Evolutionary conservation across 2,797 vertebrate genomes (phyloP), one percentile per base, ranked within the genome.

Genomic region (Catamblyrhynchus diadema): DNA sequence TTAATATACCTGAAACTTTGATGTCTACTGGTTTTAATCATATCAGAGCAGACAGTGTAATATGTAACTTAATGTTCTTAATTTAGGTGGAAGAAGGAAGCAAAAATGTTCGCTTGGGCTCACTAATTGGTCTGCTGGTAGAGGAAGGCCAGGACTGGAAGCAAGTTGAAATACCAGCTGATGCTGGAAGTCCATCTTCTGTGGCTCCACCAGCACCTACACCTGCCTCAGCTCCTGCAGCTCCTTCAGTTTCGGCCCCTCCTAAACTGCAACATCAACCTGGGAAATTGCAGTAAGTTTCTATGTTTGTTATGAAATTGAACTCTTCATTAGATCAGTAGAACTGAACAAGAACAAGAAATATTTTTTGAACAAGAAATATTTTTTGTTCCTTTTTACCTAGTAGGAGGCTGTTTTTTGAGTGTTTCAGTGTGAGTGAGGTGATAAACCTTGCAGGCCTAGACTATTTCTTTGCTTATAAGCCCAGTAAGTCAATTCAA

Each of bases 131-230:
- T 73, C 97, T 99, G 86, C 98, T 99, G 96, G 99, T 99, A 86
- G 99, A 99, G 92, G 99, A 99, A 98, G 99, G 99, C 61, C 97
- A 99, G 97, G 99, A 99, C 97, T 99, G 99, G 99, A 99, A 98
- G 90, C 97, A 98, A 65, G 98, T 99, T 91, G 98, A 99, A 94
- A 97, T 99, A 56, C 99, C 99, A 39, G 88, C 97, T 94, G 97
- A 98, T 47, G 75, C 56, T 51, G 90, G 81, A 62, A 95, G 88
- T 56, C 81, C 95, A n/a, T 62, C 98, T 94, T 78, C 97, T 67
- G 44, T 50, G 25, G 75, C 94, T 81, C 57, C 96, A 33, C 67
- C 97, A 48, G 66, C 78, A 41, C 72, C 97, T 86, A 56, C 30
- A 12, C 41, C 74, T 23, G n/a, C 88, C 35, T 65, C 95, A 16